Evolutionary conservation across 1,140 invertebrate genomes (phyloP).

Genomic region (Caligus rogercresseyi): DNA sequence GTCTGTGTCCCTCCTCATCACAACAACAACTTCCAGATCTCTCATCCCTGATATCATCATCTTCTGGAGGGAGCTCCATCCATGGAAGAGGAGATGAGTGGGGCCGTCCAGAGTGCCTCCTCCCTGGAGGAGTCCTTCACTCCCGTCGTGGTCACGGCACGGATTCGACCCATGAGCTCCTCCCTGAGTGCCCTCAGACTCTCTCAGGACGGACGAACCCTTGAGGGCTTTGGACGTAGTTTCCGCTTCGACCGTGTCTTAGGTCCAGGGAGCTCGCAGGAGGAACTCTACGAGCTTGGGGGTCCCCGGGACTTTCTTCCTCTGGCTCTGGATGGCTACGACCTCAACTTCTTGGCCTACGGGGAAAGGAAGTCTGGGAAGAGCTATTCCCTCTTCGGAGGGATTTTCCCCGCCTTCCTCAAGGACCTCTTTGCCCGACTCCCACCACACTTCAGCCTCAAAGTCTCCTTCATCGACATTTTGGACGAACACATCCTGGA

Average conservation of each 20-base stretch:
- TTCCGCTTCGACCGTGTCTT: background rate
- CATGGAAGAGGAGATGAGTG: constrained; percentile 5
- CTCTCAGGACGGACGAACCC: background rate
- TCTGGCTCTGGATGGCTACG: background rate
- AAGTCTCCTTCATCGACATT: background rate
- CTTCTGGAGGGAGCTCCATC: background rate
- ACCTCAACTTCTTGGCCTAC: background rate
- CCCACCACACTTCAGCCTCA: background rate
- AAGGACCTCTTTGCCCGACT: background rate
- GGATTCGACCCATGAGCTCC: background rate
- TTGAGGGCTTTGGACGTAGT: background rate
- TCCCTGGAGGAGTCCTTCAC: constrained; percentile 10
- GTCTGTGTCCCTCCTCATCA: no score
- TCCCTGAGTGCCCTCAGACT: background rate
- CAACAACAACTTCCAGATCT: no score
- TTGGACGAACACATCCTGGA: background rate
- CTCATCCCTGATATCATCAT: no score
- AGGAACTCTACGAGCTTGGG: background rate
- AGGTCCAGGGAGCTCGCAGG: background rate
- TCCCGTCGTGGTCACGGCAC: background rate
- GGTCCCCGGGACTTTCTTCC: background rate
- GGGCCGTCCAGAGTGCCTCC: no score
- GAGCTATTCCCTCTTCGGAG: background rate
- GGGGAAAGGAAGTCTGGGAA: background rate
- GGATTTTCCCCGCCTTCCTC: background rate